These are phyloP conservation scores for Benthosema pterotum DNA, from an alignment of 2,797 vertebrate genomes.

Conservation along the genomic window DNA sequence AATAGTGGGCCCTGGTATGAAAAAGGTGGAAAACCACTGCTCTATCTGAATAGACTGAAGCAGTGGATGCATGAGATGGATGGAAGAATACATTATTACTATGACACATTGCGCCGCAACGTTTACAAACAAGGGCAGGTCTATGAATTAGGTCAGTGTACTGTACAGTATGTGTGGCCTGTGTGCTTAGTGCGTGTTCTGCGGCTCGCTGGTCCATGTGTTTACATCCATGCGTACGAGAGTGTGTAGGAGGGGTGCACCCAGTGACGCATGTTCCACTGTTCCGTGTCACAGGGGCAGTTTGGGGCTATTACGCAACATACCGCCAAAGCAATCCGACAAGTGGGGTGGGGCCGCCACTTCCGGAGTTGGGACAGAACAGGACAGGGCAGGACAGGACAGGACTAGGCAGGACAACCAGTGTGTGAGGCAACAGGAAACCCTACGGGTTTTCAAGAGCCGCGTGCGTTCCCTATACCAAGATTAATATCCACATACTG, in stretches of 20 bases:
- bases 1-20: too few species aligned
- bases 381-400: slow-evolving; percentile 45
- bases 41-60: too few species aligned
- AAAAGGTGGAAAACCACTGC: too few species aligned
- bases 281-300: slow-evolving; percentile 28
- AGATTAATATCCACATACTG: neutral
- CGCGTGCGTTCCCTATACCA: neutral
- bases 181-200: slow-evolving; percentile 19
- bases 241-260: slow-evolving; percentile 65
- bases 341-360: slow-evolving; percentile 59
- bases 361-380: slow-evolving; percentile 48
- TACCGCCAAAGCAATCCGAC: slow-evolving; percentile 47
- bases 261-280: slow-evolving; percentile 69
- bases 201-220: slow-evolving; percentile 21
- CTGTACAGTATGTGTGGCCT: slow-evolving; percentile 11
- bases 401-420: slow-evolving; percentile 38
- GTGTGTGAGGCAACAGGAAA: slow-evolving; percentile 53
- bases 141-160: slow-evolving; percentile 25
- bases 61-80: slow-evolving; percentile 17
- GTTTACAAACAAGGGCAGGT: slow-evolving; percentile 54
- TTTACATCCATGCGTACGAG: slow-evolving; percentile 43
- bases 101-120: slow-evolving; percentile 1
- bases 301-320: slow-evolving; percentile 69
- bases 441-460: neutral
- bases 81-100: slow-evolving; percentile 26